Base-by-base conservation (phyloP, 2,888 invertebrate genomes). In the Octodonta nipae region DNA sequence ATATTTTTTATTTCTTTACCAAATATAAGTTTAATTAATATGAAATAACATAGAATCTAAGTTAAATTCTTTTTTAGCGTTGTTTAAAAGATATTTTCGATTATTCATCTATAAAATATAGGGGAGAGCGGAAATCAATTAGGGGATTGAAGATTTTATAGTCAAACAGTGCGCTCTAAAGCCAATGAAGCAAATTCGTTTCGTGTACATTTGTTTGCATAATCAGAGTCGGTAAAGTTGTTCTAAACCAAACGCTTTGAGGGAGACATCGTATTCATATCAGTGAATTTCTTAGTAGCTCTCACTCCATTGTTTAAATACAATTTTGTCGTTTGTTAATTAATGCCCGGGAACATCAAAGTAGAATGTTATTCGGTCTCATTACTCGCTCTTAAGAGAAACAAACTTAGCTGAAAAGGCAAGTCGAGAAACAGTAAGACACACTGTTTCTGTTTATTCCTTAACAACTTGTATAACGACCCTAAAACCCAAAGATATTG, bases 261-360 rank as follows among this genome's bases (percentile, higher is more conserved):
- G 13, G 13, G 13, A 13, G 26, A 22, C 26, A 8, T 13, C 13
- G 13, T 26, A 26, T 26, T 26, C 26, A 26, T 13, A 26, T 26
- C 10, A 37, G 33, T 31, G 35, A 36, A 42, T 40, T 42, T 34
- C 35, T 38, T 32, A 34, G 36, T 42, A 41, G 41, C 42, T 37
- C 34, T 45, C 37, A 37, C 57, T 51, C 61, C 60, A 68, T 68
- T 68, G 68, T 68, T 66, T 65, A 67, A 68, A 68, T 66, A 68
- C 66, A 68, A 68, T 68, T 68, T 68, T 65, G 67, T 67, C 67
- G 67, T 68, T 68, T 66, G 65, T 67, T 68, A 68, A 68, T 68
- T 68, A 68, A 67, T 67, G 42, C 41, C 34, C 40, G 42, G 43
- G 32, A 43, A 49, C 43, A 49, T 49, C 49, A 49, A 49, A 49